phyloP scores from a whole-genome alignment of 2,888 invertebrate genomes.

The Acrobasis repandana region DNA sequence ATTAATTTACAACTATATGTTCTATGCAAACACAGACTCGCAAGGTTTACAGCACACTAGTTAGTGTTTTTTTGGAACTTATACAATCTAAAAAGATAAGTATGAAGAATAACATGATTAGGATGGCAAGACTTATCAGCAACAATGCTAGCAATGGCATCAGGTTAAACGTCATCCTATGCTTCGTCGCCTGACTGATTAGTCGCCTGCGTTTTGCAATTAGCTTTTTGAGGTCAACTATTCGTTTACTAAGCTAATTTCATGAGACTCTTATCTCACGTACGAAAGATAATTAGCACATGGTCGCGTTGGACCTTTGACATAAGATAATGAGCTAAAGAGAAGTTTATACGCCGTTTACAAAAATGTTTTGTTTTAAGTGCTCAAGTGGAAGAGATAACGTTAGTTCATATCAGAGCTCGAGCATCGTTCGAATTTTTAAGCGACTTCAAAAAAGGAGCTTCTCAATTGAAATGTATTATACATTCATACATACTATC shows the following conservation, averaged over 20 bases:
- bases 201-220: background rate
- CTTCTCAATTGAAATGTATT: too few relatives aligned
- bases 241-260: conserved; percentile 12
- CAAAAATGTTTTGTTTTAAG: conserved; percentile 17
- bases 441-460: background rate
- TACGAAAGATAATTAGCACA: conserved; percentile 14
- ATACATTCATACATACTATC: too few relatives aligned
- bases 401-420: background rate
- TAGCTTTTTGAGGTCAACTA: conserved; percentile 13
- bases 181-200: conserved; percentile 1
- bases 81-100: background rate
- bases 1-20: too few relatives aligned
- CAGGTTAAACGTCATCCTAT: conserved; percentile 4
- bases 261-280: conserved; percentile 13
- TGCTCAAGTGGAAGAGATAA: conserved; percentile 1
- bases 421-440: background rate
- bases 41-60: too few relatives aligned
- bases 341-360: conserved; percentile 3
- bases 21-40: too few relatives aligned
- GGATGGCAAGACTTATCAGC: background rate
- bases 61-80: too few relatives aligned
- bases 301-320: conserved; percentile 16
- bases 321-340: conserved; percentile 13
- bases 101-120: background rate
- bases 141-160: background rate